Evolutionary conservation across 2,113 vertebrate species (phyloP).

Genomic region (Rostratula benghalensis): DNA sequence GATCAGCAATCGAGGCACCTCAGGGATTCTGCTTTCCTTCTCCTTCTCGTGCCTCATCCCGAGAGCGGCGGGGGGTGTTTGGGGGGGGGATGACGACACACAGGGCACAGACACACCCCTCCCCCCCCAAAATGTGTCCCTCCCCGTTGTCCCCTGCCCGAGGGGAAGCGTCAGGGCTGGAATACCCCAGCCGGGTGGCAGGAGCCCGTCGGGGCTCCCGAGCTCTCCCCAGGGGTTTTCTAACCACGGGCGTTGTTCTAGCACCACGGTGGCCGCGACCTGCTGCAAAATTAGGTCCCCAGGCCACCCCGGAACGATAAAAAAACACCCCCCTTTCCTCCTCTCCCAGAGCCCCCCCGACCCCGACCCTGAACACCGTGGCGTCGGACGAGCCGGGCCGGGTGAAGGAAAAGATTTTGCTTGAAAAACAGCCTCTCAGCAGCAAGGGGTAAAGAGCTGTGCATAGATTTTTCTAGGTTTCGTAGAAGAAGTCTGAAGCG

Average conservation of each 20-base stretch:
- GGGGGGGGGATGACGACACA: not conserved
- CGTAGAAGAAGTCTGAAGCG: constrained; percentile 69
- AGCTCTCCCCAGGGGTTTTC: constrained; percentile 20
- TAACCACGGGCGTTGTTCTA: constrained; percentile 53
- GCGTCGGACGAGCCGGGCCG: no score
- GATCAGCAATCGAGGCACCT: constrained; percentile 67
- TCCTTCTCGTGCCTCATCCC: constrained; percentile 15
- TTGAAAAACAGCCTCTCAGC: constrained; percentile 75
- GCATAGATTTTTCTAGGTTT: constrained; percentile 78
- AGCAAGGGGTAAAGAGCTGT: constrained; percentile 76
- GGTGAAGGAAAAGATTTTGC: constrained; percentile 64
- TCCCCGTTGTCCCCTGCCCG: not conserved
- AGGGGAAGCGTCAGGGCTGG: not conserved
- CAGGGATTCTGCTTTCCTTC: constrained; percentile 50
- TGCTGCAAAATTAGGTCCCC: constrained; percentile 23
- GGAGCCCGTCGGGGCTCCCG: not conserved
- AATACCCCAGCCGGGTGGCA: not conserved
- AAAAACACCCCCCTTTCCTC: not conserved
- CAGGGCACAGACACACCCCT: no score
- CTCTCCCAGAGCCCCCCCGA: no score
- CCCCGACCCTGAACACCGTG: no score
- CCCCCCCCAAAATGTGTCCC: not conserved
- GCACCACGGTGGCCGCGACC: constrained; percentile 70
- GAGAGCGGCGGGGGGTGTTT: not conserved
- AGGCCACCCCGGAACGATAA: not conserved